These are phyloP conservation scores for Ceratitis capitata DNA, from an alignment of 1,140 invertebrate species.

Conservation along the genomic window DNA sequence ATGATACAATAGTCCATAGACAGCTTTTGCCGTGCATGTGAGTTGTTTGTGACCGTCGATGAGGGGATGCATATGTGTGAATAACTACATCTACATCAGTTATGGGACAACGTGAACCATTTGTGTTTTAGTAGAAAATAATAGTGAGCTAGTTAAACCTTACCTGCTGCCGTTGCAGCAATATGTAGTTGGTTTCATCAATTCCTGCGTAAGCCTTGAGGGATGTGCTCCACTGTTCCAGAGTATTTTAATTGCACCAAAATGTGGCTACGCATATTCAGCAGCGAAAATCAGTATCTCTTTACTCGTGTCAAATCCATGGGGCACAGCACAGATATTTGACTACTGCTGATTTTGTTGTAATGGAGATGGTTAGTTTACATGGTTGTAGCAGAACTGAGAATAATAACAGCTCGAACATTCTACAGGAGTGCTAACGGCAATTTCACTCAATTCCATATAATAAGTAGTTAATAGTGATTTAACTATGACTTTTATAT, in stretches of 20 bases:
- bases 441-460: too few relatives aligned
- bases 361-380: neutral
- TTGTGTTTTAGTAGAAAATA: neutral
- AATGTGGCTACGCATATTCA: neutral
- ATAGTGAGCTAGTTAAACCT: neutral
- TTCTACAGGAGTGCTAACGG: neutral
- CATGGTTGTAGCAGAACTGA: too few relatives aligned
- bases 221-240: neutral
- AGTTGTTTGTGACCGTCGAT: neutral
- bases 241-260: neutral
- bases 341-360: neutral
- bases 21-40: neutral
- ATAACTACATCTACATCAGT: neutral
- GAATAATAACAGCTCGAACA: slow-evolving; percentile 22
- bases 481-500: too few relatives aligned
- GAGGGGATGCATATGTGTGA: neutral
- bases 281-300: neutral
- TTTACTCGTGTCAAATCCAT: neutral
- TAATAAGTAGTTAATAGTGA: too few relatives aligned
- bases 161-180: neutral
- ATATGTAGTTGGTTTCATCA: neutral
- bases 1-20: neutral
- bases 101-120: neutral
- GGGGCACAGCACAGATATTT: neutral
- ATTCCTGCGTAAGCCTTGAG: neutral